phyloP scores from a whole-genome alignment of 2,888 invertebrate genomes.

The Pyrochroa serraticornis region DNA sequence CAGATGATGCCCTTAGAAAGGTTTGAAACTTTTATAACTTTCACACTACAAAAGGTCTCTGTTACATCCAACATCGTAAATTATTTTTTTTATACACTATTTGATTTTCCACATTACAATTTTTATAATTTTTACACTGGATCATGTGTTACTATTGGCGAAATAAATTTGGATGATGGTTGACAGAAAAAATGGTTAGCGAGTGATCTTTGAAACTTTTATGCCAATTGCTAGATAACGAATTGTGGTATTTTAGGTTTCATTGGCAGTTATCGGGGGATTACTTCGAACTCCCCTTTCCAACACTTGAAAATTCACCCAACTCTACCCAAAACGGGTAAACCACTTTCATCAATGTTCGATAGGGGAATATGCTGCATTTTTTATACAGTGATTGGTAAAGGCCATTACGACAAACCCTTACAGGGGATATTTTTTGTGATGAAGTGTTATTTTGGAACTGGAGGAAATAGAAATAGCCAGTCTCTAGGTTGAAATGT shows the following conservation, averaged over 20 bases:
- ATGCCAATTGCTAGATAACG: too few relatives aligned
- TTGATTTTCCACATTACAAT: too few relatives aligned
- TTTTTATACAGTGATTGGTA: slow-evolving; percentile 48
- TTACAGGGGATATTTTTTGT: background rate
- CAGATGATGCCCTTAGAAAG: slow-evolving; percentile 23
- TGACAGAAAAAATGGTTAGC: too few relatives aligned
- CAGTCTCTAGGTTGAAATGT: too few relatives aligned
- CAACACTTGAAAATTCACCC: slow-evolving; percentile 40
- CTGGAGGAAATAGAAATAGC: too few relatives aligned
- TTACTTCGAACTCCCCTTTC: slow-evolving; percentile 7
- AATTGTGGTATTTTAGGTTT: too few relatives aligned
- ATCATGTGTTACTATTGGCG: too few relatives aligned
- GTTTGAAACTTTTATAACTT: slow-evolving; percentile 4
- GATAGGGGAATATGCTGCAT: slow-evolving; percentile 41
- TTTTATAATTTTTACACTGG: too few relatives aligned
- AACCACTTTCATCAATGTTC: slow-evolving; percentile 44
- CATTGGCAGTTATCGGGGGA: too few relatives aligned
- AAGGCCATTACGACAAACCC: slow-evolving; percentile 35
- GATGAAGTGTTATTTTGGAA: background rate
- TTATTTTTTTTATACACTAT: too few relatives aligned
- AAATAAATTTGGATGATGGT: too few relatives aligned
- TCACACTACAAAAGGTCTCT: background rate
- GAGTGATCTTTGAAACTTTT: too few relatives aligned
- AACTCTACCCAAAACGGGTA: slow-evolving; percentile 43
- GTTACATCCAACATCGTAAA: slow-evolving; percentile 7